These are phyloP conservation scores for Quadriops clusia DNA, from an alignment of 2,888 invertebrate genomes.

Conservation along the genomic window DNA sequence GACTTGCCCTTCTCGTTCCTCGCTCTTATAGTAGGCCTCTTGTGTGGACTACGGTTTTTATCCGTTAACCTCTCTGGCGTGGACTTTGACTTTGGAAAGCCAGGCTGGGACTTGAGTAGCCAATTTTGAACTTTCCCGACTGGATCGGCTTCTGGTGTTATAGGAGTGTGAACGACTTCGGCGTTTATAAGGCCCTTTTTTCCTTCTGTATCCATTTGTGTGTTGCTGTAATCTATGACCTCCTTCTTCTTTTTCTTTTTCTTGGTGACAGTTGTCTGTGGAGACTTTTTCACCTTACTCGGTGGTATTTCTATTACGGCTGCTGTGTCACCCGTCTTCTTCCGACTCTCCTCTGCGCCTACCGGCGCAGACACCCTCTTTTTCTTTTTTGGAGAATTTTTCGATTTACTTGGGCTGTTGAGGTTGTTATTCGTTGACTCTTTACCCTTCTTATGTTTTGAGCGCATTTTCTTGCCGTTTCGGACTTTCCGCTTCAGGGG, in stretches of 20 bases:
- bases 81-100: slow-evolving; percentile 72
- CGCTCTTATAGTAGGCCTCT: slow-evolving; percentile 38
- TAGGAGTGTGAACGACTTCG: slow-evolving; percentile 37
- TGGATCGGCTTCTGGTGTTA: slow-evolving; percentile 40
- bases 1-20: slow-evolving; percentile 46
- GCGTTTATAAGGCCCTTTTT: slow-evolving; percentile 39
- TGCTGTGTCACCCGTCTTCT: slow-evolving; percentile 38
- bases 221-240: slow-evolving; percentile 66
- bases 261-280: slow-evolving; percentile 34
- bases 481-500: slow-evolving; percentile 76
- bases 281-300: slow-evolving; percentile 35
- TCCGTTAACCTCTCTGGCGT: slow-evolving; percentile 63
- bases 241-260: slow-evolving; percentile 52
- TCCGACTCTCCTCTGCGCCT: slow-evolving; percentile 45
- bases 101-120: slow-evolving; percentile 58
- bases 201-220: slow-evolving; percentile 46
- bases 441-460: slow-evolving; percentile 42
- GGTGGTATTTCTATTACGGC: slow-evolving; percentile 31
- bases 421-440: slow-evolving; percentile 27
- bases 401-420: slow-evolving; percentile 30
- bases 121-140: slow-evolving; percentile 77
- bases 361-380: slow-evolving; percentile 36
- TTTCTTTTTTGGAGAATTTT: slow-evolving; percentile 34
- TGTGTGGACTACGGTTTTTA: slow-evolving; percentile 43
- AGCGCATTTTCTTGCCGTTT: slow-evolving; percentile 46